Percentiles rank a stretch among this genome's conserved stretches.
Conservation (phyloP, 2,113 vertebrate species). For the Daboia siamensis region DNA sequence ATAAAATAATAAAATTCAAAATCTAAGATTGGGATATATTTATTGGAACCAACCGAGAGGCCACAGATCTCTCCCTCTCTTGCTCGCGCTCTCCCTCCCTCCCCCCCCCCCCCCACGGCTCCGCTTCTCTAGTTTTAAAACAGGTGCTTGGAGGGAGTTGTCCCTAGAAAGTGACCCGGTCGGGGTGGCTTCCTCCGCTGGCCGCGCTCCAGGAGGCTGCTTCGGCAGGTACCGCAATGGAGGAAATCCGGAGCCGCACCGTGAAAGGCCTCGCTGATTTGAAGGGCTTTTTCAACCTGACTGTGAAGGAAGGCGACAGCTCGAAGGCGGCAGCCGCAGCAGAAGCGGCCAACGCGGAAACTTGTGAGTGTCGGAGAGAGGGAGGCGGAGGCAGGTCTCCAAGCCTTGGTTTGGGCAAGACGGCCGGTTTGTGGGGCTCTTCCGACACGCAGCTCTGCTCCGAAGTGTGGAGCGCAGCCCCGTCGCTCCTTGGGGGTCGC, state of each 20-base stretch:
- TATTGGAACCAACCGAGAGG: background rate
- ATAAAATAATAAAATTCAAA: background rate
- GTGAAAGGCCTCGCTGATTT: constrained; percentile 36
- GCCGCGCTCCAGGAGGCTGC: background rate
- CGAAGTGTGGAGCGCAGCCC: background rate
- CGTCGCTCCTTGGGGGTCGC: background rate
- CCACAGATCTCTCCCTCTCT: background rate
- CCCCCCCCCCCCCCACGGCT: too few relatives aligned
- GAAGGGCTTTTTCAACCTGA: background rate
- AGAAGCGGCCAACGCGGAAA: background rate
- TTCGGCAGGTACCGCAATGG: background rate
- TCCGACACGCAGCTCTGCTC: background rate
- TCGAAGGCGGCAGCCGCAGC: accelerated
- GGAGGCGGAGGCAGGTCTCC: background rate
- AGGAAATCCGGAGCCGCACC: background rate
- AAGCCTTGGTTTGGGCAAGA: too few relatives aligned
- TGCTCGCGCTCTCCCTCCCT: background rate
- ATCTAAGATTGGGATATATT: background rate
- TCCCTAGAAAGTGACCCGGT: background rate
- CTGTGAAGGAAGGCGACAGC: background rate
- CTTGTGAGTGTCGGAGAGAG: background rate
- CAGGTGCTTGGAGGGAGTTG: background rate
- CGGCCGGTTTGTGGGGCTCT: background rate
- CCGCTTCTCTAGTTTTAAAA: too few relatives aligned
- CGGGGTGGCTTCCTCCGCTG: accelerated